Conservation (phyloP, 1,140 invertebrate species). For the Cataglyphis hispanica region DNA sequence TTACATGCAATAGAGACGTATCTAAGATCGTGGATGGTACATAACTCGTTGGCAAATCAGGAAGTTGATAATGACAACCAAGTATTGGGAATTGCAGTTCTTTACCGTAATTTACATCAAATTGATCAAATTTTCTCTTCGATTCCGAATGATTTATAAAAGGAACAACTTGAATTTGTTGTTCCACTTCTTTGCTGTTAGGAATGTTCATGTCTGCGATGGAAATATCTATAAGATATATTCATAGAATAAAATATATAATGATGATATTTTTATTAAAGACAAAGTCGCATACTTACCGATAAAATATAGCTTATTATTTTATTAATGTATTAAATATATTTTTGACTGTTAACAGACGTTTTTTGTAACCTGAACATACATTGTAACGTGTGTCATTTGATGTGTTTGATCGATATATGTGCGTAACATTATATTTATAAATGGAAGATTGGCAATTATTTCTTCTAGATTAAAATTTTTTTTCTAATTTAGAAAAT, state of each 20-base stretch:
- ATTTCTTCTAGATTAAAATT: background rate
- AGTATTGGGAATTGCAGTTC: slow-evolving; percentile 70
- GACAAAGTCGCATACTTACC: background rate
- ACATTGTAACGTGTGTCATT: background rate
- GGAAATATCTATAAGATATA: background rate
- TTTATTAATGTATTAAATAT: slow-evolving; percentile 12
- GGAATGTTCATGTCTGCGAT: slow-evolving; percentile 10
- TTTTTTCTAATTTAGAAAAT: background rate
- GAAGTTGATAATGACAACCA: slow-evolving; percentile 63
- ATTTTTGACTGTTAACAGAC: background rate
- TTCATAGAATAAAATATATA: background rate
- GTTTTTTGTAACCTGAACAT: background rate
- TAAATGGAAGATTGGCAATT: too few species aligned
- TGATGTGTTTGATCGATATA: slow-evolving; percentile 73
- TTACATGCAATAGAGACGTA: slow-evolving; percentile 78
- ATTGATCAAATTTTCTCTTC: background rate
- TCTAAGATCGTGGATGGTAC: slow-evolving; percentile 70
- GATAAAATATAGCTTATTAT: background rate
- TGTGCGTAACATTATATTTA: too few species aligned
- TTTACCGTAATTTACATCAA: slow-evolving; percentile 19
- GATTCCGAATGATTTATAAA: background rate
- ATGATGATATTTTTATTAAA: background rate
- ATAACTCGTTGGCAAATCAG: slow-evolving; percentile 62
- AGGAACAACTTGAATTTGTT: background rate
- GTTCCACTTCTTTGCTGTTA: background rate